Percentiles rank a stretch among this genome's conserved stretches.
These are phyloP conservation scores for Philereme vetulata DNA, from an alignment of 2,888 invertebrate genomes.

Conservation along the genomic window DNA sequence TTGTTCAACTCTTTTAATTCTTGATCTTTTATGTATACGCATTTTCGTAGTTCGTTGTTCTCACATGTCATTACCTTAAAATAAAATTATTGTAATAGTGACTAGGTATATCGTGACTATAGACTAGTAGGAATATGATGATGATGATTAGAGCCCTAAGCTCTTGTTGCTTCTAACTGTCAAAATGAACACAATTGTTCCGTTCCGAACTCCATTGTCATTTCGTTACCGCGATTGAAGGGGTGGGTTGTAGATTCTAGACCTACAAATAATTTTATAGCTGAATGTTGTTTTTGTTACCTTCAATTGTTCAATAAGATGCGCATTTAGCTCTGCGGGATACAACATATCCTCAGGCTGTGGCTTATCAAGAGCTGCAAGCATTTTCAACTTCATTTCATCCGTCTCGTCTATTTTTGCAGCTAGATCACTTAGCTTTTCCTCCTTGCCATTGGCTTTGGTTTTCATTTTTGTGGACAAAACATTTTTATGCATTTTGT, in stretches of 20 bases:
- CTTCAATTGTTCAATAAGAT: conserved; percentile 83
- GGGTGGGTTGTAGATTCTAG: too few relatives aligned
- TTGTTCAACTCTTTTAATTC: conserved; percentile 72
- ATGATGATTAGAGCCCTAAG: too few relatives aligned
- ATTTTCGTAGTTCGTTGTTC: conserved; percentile 81
- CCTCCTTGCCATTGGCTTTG: conserved; percentile 55
- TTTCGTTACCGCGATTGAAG: too few relatives aligned
- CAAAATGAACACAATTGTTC: too few relatives aligned
- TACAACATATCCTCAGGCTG: conserved; percentile 78
- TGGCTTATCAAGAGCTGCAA: conserved; percentile 63
- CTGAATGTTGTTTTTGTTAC: conserved; percentile 52
- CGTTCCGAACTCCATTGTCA: too few relatives aligned
- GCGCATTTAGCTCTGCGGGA: conserved; percentile 85
- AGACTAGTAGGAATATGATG: too few relatives aligned
- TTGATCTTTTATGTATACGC: conserved; percentile 73
- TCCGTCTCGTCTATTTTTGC: conserved; percentile 78
- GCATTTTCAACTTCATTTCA: conserved; percentile 78
- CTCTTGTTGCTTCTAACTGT: too few relatives aligned
- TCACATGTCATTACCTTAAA: conserved; percentile 80
- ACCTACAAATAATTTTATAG: too few relatives aligned
- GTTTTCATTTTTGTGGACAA: conserved; percentile 44
- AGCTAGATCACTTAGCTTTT: conserved; percentile 59
- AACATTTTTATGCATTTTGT: conserved; percentile 55
- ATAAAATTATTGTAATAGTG: conserved; percentile 1
- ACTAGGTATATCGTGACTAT: too few relatives aligned